Percentiles rank a stretch among this genome's conserved stretches.
Evolutionary conservation across 2,797 vertebrate genomes (phyloP).

Genomic region (Vespertilio murinus): DNA sequence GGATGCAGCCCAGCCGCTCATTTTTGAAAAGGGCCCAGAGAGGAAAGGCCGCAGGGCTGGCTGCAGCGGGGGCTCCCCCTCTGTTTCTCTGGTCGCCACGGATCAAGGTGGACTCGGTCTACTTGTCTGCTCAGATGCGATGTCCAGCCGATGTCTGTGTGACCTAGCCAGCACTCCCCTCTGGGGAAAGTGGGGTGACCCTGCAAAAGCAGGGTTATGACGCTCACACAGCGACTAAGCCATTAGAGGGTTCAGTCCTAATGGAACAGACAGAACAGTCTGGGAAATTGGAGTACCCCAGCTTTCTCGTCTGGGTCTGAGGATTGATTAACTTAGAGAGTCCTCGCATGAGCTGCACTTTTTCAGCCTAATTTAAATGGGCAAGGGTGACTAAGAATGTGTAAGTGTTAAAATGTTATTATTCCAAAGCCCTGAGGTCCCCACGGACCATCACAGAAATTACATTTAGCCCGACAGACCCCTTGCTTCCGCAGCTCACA

Average conservation of each 20-base stretch:
- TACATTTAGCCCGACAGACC: slow-evolving; percentile 25
- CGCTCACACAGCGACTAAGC: neutral
- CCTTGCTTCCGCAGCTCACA: neutral
- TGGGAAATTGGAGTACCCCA: neutral
- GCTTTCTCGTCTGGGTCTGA: neutral
- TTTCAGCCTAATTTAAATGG: neutral
- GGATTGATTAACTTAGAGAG: neutral
- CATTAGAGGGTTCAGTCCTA: neutral
- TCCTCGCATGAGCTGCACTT: neutral
- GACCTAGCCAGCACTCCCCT: neutral
- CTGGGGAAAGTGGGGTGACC: neutral
- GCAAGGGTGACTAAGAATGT: neutral
- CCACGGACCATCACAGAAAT: neutral
- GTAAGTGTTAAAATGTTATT: slow-evolving; percentile 24
- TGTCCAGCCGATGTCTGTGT: neutral
- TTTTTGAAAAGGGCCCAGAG: neutral
- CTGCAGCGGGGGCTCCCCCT: neutral
- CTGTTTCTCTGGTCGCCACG: neutral
- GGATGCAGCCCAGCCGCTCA: neutral
- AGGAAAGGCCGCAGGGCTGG: neutral
- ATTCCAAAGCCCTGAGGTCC: slow-evolving; percentile 11
- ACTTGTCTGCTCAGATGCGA: neutral
- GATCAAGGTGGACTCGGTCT: neutral
- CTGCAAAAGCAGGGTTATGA: neutral
- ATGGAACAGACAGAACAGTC: neutral